Evolutionary conservation across 2,888 invertebrate genomes (phyloP), one percentile per base, ranked within the genome.

Genomic region (Perithous albicinctus): DNA sequence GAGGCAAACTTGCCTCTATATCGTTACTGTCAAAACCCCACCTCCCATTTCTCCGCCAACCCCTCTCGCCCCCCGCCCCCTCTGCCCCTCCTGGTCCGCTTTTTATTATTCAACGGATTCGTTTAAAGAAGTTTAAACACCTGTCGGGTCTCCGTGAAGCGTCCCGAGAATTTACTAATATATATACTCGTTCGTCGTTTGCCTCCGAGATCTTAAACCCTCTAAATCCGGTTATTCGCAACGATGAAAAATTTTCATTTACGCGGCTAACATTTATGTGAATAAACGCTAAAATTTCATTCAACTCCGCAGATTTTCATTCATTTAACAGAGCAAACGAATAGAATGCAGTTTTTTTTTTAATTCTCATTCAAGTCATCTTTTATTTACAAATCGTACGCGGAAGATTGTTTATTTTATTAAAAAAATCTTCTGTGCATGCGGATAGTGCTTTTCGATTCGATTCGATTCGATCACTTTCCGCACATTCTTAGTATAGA

Each of bases 51-150:
- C 73, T 51, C 32, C 41, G n/a, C n/a, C 26, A n/a, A 20, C 38
- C 48, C 46, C 23, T 32, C 51, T 51, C 15, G 23, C 32, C 48
- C 73, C n/a, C 8, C 56, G 8, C 10, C 46, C 61, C 18, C 41
- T n/a, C 64, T 18, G 43, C 64, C 64, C 10, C 74, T 35, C 51
- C 67, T 54, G 43, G 67, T 54, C 41, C 66, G 48, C 59, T 78
- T 88, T 91, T 80, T 86, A 91, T 92, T 91, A 91, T 91, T 91
- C 91, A 91, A 73, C 83, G 78, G 87, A 88, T 90, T 90, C 91
- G 89, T 90, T 91, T 91, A 91, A 89, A 88, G 87, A 88, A 89
- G 89, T 90, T 89, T 90, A 88, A 90, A 89, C 90, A 90, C 88
- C 89, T 87, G 88, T 85, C 85, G 78, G 69, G 80, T 82, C 83